Evolutionary conservation across 2,113 vertebrate genomes (phyloP).

Genomic region (Turdus rufiventris): DNA sequence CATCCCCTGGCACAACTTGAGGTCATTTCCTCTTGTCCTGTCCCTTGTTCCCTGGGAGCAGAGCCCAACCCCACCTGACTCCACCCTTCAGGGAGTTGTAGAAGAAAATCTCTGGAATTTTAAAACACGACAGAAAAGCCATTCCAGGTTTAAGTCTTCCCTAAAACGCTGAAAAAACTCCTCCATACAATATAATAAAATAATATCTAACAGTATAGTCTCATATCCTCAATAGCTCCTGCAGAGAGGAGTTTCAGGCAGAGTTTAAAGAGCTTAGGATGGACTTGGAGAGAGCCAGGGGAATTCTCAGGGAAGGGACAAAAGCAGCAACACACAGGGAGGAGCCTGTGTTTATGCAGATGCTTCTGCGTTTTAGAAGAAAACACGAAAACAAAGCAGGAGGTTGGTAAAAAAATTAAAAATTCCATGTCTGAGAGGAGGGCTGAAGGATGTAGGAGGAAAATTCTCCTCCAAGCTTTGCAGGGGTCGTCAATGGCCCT

Average conservation of each 20-base stretch:
- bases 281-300: not conserved
- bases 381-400: not conserved
- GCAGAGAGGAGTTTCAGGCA: not conserved
- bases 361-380: not conserved
- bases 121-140: not conserved
- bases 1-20: not conserved
- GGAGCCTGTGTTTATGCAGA: not conserved
- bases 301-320: not conserved
- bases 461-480: not conserved
- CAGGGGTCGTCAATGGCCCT: not conserved
- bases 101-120: not conserved
- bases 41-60: not conserved
- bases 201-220: not conserved
- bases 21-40: not conserved
- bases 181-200: not conserved
- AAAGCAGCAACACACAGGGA: not conserved
- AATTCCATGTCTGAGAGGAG: accelerated
- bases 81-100: not conserved
- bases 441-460: not conserved
- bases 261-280: not conserved
- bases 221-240: not conserved
- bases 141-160: not conserved
- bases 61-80: accelerated
- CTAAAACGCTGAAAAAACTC: not conserved
- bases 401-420: not conserved